Conservation (phyloP, 2,888 invertebrate species). For the Galerucella pusilla region DNA sequence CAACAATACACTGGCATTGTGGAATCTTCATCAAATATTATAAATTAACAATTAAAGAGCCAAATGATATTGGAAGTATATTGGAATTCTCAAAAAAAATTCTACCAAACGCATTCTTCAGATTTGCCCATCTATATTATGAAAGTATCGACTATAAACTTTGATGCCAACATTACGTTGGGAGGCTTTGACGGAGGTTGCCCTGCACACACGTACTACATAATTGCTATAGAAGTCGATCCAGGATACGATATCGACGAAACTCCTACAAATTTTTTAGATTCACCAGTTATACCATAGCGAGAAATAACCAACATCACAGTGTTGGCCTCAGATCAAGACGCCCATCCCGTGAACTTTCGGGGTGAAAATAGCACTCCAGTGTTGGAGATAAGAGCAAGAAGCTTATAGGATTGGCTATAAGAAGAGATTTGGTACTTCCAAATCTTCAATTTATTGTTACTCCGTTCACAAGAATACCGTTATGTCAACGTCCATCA, state of each 20-base stretch:
- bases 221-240: slow-evolving; percentile 53
- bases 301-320: slow-evolving; percentile 49
- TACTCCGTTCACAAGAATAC: no score
- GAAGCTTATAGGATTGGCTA: no score
- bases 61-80: neutral
- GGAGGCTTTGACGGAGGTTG: slow-evolving; percentile 54
- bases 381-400: slow-evolving; percentile 39
- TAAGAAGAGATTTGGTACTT: no score
- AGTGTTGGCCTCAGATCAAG: slow-evolving; percentile 50
- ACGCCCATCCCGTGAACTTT: slow-evolving; percentile 45
- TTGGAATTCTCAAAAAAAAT: slow-evolving; percentile 8
- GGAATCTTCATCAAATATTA: slow-evolving; percentile 35
- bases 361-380: slow-evolving; percentile 52
- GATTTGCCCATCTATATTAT: slow-evolving; percentile 45
- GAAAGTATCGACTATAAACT: slow-evolving; percentile 45
- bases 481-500: no score
- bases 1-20: slow-evolving; percentile 53
- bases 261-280: slow-evolving; percentile 54
- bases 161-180: slow-evolving; percentile 47
- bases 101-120: slow-evolving; percentile 38
- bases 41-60: neutral
- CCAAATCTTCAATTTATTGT: no score
- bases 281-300: slow-evolving; percentile 50
- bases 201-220: slow-evolving; percentile 54
- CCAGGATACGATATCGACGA: slow-evolving; percentile 56